A percentile compares a stretch with the other conserved stretches of the same genome.
Evolutionary conservation across 2,113 vertebrate species (phyloP).

Genomic region (Tamias sibiricus): DNA sequence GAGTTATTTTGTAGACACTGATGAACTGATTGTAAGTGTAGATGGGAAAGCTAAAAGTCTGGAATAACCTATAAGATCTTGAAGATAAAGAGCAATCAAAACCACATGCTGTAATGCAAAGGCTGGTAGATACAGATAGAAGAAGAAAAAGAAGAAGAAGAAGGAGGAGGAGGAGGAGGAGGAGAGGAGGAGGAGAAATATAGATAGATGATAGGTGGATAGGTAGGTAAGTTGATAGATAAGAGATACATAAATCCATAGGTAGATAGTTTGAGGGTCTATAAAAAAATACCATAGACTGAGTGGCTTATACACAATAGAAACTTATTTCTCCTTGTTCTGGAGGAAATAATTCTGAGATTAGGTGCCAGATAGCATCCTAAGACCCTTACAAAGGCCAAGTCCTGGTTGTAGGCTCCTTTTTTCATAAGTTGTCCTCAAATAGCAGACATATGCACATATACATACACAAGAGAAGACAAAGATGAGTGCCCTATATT

Average conservation of each 20-base stretch:
- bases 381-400: no score
- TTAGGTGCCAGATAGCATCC: neutral
- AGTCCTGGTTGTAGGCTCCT: no score
- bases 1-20: neutral
- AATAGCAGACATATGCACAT: no score
- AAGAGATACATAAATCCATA: no score
- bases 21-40: neutral
- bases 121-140: neutral
- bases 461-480: no score
- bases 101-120: neutral
- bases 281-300: neutral
- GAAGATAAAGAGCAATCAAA: neutral
- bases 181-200: no score
- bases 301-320: neutral
- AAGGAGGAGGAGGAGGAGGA: no score
- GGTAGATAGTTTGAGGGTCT: neutral
- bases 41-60: neutral
- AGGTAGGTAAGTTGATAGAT: no score
- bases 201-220: no score
- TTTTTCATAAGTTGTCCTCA: no score
- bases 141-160: no score
- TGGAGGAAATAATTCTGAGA: neutral
- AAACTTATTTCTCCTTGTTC: neutral
- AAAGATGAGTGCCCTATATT: no score
- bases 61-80: neutral